Conservation (phyloP, 2,113 vertebrate species). For the Daubentonia madagascariensis region DNA sequence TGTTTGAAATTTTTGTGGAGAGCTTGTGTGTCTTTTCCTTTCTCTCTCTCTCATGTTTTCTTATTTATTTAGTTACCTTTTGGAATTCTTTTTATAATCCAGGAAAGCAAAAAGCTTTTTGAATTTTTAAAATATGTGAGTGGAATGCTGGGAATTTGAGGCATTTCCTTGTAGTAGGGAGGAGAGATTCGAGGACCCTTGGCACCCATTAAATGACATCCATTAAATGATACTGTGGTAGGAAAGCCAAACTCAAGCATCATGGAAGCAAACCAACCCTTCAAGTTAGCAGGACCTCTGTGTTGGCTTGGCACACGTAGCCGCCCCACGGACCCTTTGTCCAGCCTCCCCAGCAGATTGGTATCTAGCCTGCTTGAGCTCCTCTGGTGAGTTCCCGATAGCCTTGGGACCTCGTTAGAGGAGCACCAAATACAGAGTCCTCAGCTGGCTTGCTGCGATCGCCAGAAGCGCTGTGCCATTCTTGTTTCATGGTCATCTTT, state of each 20-base stretch:
- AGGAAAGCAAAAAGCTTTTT: neutral
- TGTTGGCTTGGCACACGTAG: neutral
- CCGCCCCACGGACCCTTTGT: rapidly evolving
- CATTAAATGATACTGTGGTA: neutral
- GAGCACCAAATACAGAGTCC: neutral
- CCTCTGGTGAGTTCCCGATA: neutral
- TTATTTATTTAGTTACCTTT: neutral
- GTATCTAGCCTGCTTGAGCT: neutral
- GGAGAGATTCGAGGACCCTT: neutral
- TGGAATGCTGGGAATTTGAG: neutral
- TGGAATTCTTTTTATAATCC: neutral
- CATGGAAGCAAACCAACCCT: neutral
- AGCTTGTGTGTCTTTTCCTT: neutral
- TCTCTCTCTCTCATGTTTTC: neutral
- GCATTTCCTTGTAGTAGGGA: neutral
- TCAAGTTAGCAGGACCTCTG: neutral
- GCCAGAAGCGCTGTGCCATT: neutral
- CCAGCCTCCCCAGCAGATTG: neutral
- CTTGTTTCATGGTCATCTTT: neutral
- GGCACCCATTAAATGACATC: neutral
- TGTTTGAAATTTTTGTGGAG: neutral
- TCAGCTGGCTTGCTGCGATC: neutral
- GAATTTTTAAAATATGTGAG: neutral
- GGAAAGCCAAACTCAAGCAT: neutral
- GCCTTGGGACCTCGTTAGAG: neutral